Base-by-base conservation (phyloP, 2,797 vertebrate genomes). In the Phylloscopus collybita region DNA sequence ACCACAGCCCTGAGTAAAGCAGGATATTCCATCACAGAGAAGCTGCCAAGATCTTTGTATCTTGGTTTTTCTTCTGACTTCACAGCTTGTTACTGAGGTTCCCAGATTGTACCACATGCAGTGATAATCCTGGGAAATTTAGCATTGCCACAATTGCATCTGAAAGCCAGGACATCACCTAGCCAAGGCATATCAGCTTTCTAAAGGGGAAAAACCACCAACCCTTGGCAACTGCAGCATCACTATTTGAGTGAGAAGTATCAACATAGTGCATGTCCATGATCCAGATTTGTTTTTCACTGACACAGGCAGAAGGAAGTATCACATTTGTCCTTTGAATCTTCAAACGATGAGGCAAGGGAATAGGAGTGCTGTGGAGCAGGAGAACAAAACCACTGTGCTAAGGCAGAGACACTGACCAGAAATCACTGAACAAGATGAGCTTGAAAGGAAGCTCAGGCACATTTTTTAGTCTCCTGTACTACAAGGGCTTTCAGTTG, bases 1-100 rank as follows among this genome's bases (percentile, higher is more conserved):
- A 94, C 30, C 38, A 29, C 0, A 5, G 45, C 32, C 57, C 70
- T 16, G 10, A 78, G 42, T 71, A 86, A 54, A 91, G 83, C 72
- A 94, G 53, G 80, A 84, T 86, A 91, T 86, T 88, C 72, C 87
- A 96, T 78, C 38, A 67, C 1, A 5, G 19, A 26, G 47, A 11
- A 88, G 57, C 67, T 92, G 90, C 91, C 85, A 96, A 95, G 73
- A 56, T 56, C 72, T 62, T 73, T 1, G 0, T 23, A 74, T 74
- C 47, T 78, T 94, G 85, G 59, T 79, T 91, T 51, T 91, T 80
- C 38, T 94, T 56, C 72, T 80, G 60, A 40, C 61, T 84, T 89
- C 27, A 44, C 13, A 69, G 57, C 80, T 88, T 92, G 32, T 85
- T 88, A 61, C 90, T 19, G 61, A 85, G 47, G 50, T 74, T 96